These are phyloP conservation scores for Tenthredo scrophulariae DNA, from an alignment of 2,888 invertebrate genomes.

Conservation along the genomic window DNA sequence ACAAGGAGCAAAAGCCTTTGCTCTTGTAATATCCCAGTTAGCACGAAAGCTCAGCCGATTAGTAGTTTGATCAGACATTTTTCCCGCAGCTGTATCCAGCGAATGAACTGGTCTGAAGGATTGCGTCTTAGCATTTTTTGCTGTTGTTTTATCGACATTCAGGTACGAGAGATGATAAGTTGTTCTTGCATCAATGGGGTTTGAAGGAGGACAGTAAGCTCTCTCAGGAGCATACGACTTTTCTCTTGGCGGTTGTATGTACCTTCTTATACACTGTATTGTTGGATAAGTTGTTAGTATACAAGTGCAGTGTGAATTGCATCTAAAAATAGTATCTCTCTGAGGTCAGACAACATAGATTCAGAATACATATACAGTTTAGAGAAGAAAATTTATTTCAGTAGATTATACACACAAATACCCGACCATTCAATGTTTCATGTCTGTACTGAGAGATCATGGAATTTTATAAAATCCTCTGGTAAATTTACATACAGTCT, in stretches of 20 bases:
- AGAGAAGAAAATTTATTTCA: constrained; percentile 45
- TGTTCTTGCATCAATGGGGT: constrained; percentile 67
- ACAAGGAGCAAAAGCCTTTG: constrained; percentile 70
- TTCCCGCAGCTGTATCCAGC: constrained; percentile 63
- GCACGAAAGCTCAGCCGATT: constrained; percentile 69
- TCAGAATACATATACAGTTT: background rate
- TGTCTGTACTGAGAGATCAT: constrained; percentile 17
- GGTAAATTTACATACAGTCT: constrained; percentile 41
- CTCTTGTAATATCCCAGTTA: constrained; percentile 66
- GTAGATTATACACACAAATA: constrained; percentile 23
- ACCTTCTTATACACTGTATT: constrained; percentile 66
- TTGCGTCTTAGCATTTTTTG: constrained; percentile 58
- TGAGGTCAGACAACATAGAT: background rate
- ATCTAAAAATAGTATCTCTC: background rate
- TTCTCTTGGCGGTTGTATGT: constrained; percentile 72
- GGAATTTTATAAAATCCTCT: constrained; percentile 31
- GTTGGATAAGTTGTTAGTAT: background rate
- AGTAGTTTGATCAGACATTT: constrained; percentile 71
- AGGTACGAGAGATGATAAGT: constrained; percentile 72
- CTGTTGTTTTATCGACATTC: constrained; percentile 55
- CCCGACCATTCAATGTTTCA: constrained; percentile 14
- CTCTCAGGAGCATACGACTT: constrained; percentile 69
- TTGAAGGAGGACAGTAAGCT: constrained; percentile 67
- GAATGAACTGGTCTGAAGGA: constrained; percentile 67
- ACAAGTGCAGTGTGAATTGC: background rate